These are phyloP conservation scores for Ylistrum balloti DNA, from an alignment of 1,140 invertebrate genomes.

Conservation along the genomic window DNA sequence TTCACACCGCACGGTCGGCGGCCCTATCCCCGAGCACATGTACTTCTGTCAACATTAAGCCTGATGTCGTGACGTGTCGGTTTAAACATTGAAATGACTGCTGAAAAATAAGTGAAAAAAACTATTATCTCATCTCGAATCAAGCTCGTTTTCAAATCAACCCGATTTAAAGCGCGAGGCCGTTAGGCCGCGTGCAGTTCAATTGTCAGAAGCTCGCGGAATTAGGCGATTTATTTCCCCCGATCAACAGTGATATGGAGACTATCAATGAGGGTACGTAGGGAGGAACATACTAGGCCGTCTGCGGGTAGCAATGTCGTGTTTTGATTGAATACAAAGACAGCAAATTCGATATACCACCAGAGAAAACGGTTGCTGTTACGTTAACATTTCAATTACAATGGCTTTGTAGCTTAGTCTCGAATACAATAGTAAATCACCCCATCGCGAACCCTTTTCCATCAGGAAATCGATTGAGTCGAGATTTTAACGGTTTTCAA, in stretches of 20 bases:
- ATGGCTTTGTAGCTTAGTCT: neutral
- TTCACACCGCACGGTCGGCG: constrained; percentile 29
- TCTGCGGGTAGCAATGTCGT: neutral
- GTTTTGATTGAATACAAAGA: neutral
- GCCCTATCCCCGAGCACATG: constrained; percentile 29
- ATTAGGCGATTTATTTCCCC: constrained; percentile 38
- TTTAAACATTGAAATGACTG: constrained; percentile 35
- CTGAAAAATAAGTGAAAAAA: constrained; percentile 33
- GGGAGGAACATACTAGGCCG: neutral
- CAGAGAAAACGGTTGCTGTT: neutral
- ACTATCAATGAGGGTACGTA: neutral
- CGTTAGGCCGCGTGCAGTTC: constrained; percentile 30
- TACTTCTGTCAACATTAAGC: neutral
- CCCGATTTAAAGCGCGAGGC: constrained; percentile 16
- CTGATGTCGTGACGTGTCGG: constrained; percentile 21
- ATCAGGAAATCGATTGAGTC: neutral
- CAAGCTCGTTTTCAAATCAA: constrained; percentile 33
- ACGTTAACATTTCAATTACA: neutral
- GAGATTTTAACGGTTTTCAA: constrained; percentile 39
- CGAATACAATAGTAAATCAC: neutral
- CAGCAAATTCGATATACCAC: neutral
- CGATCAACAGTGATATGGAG: constrained; percentile 21
- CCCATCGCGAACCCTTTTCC: neutral
- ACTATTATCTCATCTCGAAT: constrained; percentile 39
- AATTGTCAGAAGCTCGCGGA: constrained; percentile 24